phyloP scores from a whole-genome alignment of 2,888 invertebrate genomes.

The Pristionchus mayeri region DNA sequence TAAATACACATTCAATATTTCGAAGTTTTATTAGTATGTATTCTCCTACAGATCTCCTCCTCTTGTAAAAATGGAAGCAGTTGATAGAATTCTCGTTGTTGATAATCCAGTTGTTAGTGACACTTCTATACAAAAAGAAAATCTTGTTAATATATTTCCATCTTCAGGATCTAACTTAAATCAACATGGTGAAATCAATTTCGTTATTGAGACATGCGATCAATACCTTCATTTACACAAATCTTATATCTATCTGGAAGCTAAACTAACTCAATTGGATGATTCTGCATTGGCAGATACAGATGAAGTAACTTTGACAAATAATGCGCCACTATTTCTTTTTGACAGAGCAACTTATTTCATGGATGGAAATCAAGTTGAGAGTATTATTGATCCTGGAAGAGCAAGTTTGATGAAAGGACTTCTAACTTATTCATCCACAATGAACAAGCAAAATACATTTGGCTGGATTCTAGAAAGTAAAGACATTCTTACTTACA shows the following conservation, averaged over 20 bases:
- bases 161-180: not conserved
- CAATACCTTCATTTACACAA: too few relatives aligned
- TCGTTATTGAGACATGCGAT: too few relatives aligned
- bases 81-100: not conserved
- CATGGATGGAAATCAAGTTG: not conserved
- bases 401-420: not conserved
- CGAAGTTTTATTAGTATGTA: too few relatives aligned
- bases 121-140: not conserved
- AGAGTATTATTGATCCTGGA: not conserved
- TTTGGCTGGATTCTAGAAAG: not conserved
- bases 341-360: not conserved
- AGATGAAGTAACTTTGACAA: too few relatives aligned
- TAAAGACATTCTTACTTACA: not conserved
- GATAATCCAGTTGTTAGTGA: not conserved
- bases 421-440: not conserved
- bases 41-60: too few relatives aligned
- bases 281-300: too few relatives aligned
- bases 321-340: too few relatives aligned
- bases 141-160: not conserved
- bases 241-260: not conserved
- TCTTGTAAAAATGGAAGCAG: not conserved
- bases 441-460: not conserved
- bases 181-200: conserved; percentile 57
- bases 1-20: not conserved
- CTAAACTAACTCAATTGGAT: conserved; percentile 55